Percentiles rank a stretch among this genome's conserved stretches.
These are phyloP conservation scores for Rhopilema esculentum DNA, from an alignment of 30 jellyfish, hydroid and myxozoan genomes.

Conservation along the genomic window DNA sequence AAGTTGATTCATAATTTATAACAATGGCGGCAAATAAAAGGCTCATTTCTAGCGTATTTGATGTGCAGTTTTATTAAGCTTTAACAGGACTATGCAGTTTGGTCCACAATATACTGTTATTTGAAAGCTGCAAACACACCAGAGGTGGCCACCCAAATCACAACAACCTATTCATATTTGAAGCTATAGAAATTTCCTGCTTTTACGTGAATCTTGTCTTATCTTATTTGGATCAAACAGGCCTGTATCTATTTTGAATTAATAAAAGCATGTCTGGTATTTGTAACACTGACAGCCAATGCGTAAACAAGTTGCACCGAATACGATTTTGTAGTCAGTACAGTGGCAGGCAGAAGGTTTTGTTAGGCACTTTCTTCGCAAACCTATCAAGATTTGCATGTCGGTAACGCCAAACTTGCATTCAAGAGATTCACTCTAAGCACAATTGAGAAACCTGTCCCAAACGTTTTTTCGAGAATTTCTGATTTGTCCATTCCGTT, in stretches of 20 bases:
- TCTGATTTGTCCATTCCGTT: too few species aligned
- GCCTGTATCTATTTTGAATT: not conserved
- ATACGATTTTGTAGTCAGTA: too few species aligned
- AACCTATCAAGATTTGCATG: too few species aligned
- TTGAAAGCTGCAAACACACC: not conserved
- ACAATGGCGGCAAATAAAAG: slow-evolving; percentile 41
- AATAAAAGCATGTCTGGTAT: not conserved
- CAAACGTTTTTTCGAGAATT: too few species aligned
- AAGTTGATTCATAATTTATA: slow-evolving; percentile 12
- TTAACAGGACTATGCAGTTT: not conserved
- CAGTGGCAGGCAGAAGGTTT: too few species aligned
- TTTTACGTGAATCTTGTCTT: not conserved
- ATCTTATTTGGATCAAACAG: not conserved
- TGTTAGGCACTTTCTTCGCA: too few species aligned
- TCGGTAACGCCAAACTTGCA: too few species aligned
- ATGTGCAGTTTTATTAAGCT: not conserved
- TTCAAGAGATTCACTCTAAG: too few species aligned
- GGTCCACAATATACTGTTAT: not conserved
- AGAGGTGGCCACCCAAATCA: slow-evolving; percentile 21
- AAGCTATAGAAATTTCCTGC: not conserved
- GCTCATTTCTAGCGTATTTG: slow-evolving; percentile 5
- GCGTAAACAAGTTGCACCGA: not conserved
- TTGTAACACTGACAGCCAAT: not conserved
- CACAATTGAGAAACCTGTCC: too few species aligned
- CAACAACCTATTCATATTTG: not conserved